phyloP scores from a whole-genome alignment of 1,140 invertebrate species.

The Tetragnatha versicolor region DNA sequence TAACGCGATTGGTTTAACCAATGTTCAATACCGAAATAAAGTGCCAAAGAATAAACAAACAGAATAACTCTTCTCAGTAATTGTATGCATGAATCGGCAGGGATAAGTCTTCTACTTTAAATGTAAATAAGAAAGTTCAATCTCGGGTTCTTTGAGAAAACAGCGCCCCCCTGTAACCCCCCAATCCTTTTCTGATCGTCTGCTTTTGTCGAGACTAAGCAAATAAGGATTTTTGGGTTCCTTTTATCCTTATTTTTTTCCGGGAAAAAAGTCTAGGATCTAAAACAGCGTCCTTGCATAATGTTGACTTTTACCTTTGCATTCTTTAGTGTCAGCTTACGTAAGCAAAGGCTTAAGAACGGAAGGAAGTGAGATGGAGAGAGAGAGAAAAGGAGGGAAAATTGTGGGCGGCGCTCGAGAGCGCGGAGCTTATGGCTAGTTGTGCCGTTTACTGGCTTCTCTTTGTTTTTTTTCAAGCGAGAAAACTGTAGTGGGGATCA shows the following conservation, averaged over 20 bases:
- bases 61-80: constrained; percentile 14
- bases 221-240: constrained; percentile 39
- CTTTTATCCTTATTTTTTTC: constrained; percentile 3
- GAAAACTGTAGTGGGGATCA: too few species aligned
- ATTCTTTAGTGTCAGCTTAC: constrained; percentile 50
- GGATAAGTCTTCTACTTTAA: constrained; percentile 50
- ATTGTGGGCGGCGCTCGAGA: background rate
- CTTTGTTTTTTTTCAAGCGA: constrained; percentile 13
- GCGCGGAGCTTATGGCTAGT: background rate
- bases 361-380: background rate
- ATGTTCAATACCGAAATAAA: constrained; percentile 29
- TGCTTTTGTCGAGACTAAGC: constrained; percentile 37
- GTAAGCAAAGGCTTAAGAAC: constrained; percentile 27
- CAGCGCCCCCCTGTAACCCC: background rate
- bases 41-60: constrained; percentile 6
- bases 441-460: background rate
- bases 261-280: constrained; percentile 4
- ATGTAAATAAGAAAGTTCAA: constrained; percentile 54
- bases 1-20: constrained; percentile 4
- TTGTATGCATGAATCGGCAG: constrained; percentile 37
- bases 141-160: constrained; percentile 25
- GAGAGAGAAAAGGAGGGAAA: background rate
- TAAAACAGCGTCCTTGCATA: constrained; percentile 41
- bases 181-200: background rate
- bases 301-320: constrained; percentile 50